phyloP scores from a whole-genome alignment of 1,140 invertebrate genomes.

The Fragariocoptes setiger region DNA sequence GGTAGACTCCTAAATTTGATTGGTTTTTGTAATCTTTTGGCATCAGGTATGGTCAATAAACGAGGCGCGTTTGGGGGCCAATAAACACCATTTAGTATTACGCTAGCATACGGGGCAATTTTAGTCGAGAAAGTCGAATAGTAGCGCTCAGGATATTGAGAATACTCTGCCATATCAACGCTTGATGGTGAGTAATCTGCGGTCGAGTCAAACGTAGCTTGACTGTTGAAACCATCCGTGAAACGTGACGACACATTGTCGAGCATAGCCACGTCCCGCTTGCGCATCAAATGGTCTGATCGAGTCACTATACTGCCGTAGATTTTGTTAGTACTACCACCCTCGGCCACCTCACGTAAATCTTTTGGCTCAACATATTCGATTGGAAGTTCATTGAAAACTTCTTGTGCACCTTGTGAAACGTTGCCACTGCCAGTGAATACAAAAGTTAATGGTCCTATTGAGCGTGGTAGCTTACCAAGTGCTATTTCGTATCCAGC shows the following conservation, averaged over 20 bases:
- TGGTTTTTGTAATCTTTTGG: constrained; percentile 61
- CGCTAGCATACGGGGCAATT: constrained; percentile 86
- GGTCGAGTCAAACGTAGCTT: no score
- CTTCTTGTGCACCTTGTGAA: constrained; percentile 51
- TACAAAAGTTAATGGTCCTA: constrained; percentile 85
- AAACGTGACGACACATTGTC: neutral
- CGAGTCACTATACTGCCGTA: constrained; percentile 72
- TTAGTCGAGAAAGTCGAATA: constrained; percentile 84
- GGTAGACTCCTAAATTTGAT: neutral
- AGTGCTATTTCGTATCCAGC: constrained; percentile 90
- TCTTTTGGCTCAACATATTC: constrained; percentile 87
- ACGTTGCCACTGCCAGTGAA: constrained; percentile 50
- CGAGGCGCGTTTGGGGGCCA: constrained; percentile 90
- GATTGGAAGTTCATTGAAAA: constrained; percentile 82
- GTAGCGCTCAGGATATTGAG: constrained; percentile 63
- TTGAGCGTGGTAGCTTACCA: constrained; percentile 85
- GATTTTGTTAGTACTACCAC: constrained; percentile 72
- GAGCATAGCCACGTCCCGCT: constrained; percentile 32
- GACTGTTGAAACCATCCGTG: no score
- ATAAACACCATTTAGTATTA: constrained; percentile 91
- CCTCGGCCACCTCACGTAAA: constrained; percentile 71
- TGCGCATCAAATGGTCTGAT: constrained; percentile 62
- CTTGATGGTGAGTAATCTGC: no score
- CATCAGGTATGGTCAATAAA: constrained; percentile 81
- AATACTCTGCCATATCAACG: constrained; percentile 68